phyloP scores from a whole-genome alignment of 2,888 invertebrate species.

The Oscheius onirici region DNA sequence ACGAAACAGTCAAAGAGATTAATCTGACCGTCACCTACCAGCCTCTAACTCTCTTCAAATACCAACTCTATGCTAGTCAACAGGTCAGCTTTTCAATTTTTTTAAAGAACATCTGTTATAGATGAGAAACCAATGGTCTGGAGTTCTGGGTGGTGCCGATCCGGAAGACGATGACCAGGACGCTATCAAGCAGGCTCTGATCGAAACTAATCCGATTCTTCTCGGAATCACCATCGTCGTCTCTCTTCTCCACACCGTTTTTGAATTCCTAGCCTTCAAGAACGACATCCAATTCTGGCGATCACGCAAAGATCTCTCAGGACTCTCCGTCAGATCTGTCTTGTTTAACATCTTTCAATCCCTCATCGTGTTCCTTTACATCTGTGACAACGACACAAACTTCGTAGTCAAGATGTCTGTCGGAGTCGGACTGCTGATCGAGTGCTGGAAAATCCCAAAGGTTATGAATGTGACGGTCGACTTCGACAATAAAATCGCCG shows the following conservation, averaged over 20 bases:
- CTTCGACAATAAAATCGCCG: constrained; percentile 78
- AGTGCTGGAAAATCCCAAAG: constrained; percentile 99
- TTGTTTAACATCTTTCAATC: constrained; percentile 97
- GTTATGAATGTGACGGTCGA: constrained; percentile 53
- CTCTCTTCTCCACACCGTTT: constrained; percentile 93
- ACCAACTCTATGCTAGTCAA: constrained; percentile 97
- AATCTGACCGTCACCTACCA: constrained; percentile 76
- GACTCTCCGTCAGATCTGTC: constrained; percentile 92
- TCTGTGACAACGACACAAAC: constrained; percentile 97
- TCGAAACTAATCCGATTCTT: constrained; percentile 96
- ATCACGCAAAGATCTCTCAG: constrained; percentile 90
- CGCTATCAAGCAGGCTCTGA: constrained; percentile 82
- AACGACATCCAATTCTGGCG: constrained; percentile 99
- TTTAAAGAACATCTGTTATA: constrained; percentile 23
- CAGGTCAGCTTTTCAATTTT: constrained; percentile 75
- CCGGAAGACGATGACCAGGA: constrained; percentile 78
- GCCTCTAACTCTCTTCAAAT: constrained; percentile 93
- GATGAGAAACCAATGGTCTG: constrained; percentile 68
- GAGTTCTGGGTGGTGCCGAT: constrained; percentile 71
- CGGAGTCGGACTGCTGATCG: constrained; percentile 91
- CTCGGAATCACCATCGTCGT: constrained; percentile 89
- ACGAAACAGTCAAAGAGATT: constrained; percentile 79
- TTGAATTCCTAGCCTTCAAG: constrained; percentile 97
- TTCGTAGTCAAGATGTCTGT: constrained; percentile 91
- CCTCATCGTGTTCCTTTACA: constrained; percentile 91